Evolutionary conservation across 2,797 vertebrate genomes (phyloP).

Genomic region (Gallinago solitaria): DNA sequence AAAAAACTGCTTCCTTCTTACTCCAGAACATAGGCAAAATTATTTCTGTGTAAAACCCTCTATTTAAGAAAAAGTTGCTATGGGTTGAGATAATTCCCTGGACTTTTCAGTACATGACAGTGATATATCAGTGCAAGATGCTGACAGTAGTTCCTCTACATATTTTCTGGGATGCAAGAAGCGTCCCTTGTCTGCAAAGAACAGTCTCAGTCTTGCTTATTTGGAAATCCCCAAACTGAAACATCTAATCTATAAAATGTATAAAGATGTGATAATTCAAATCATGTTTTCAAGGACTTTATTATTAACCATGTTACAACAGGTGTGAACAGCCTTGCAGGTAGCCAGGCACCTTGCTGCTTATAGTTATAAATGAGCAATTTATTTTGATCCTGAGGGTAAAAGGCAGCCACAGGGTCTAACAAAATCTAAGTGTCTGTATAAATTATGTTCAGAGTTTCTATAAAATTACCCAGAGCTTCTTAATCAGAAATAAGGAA

Average conservation of each 20-base stretch:
- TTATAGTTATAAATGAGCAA: conserved; percentile 10
- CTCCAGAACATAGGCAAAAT: not conserved
- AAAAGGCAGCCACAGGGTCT: not conserved
- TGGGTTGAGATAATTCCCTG: not conserved
- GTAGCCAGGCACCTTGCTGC: not conserved
- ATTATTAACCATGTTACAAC: not conserved
- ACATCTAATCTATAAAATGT: not conserved
- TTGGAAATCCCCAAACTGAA: not conserved
- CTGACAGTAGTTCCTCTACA: not conserved
- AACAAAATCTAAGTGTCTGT: not conserved
- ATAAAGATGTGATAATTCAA: not conserved
- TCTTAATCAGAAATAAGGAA: not conserved
- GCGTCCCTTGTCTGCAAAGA: not conserved
- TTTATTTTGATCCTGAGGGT: not conserved
- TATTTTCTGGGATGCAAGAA: not conserved
- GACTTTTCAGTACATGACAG: not conserved
- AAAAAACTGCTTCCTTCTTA: not conserved
- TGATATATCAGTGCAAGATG: not conserved
- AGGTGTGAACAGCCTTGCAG: not conserved
- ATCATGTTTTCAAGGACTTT: not conserved
- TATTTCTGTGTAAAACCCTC: not conserved
- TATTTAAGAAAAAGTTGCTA: not conserved
- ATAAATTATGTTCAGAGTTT: not conserved
- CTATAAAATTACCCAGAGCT: not conserved
- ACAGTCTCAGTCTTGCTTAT: not conserved